Evolutionary conservation across 2,113 vertebrate species (phyloP).

Genomic region (Scopus umbretta): DNA sequence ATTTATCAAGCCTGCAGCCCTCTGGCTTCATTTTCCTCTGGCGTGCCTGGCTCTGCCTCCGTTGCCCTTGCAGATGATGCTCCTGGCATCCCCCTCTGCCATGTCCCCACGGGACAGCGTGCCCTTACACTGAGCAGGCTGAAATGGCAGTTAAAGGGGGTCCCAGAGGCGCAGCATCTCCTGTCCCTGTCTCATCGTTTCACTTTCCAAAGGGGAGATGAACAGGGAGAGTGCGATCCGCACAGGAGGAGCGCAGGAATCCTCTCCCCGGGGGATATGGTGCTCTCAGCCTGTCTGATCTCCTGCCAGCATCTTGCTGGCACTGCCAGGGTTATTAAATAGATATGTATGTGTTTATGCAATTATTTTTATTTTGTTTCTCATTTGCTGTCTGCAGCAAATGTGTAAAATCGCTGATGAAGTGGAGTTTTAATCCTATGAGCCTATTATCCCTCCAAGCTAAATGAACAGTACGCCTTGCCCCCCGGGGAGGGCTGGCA

Average conservation of each 20-base stretch:
- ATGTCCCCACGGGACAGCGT: background rate
- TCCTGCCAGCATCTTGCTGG: conserved; percentile 19
- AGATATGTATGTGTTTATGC: background rate
- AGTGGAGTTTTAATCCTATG: background rate
- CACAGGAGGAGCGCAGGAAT: background rate
- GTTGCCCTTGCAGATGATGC: background rate
- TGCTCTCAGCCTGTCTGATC: conserved; percentile 21
- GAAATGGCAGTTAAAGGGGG: background rate
- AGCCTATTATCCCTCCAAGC: background rate
- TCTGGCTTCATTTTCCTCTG: background rate
- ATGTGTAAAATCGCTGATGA: background rate
- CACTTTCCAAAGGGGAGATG: background rate
- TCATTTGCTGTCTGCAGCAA: background rate
- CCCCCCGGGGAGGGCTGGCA: background rate
- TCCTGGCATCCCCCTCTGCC: background rate
- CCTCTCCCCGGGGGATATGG: background rate
- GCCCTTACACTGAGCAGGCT: background rate
- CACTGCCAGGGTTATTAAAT: conserved; percentile 9
- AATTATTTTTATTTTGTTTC: conserved; percentile 37
- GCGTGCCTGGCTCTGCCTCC: background rate
- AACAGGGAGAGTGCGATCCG: background rate
- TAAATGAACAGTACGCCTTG: background rate
- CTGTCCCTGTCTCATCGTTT: background rate
- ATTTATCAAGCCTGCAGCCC: background rate
- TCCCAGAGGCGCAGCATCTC: background rate